phyloP scores from a whole-genome alignment of 2,888 invertebrate genomes.

The Spodoptera picta region DNA sequence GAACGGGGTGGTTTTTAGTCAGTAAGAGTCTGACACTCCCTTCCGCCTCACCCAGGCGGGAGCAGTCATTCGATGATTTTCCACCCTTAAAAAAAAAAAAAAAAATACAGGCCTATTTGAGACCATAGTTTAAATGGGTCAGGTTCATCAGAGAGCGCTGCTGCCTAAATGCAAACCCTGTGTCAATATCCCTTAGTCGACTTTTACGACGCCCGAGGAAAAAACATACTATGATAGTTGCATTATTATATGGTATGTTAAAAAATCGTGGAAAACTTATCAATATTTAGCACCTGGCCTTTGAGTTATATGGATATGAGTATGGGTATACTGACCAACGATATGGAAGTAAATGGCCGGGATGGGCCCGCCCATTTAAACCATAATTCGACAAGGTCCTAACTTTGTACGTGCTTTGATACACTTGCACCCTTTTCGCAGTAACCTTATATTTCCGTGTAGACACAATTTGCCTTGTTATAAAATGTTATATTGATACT shows the following conservation, averaged over 20 bases:
- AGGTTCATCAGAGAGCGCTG: too few relatives aligned
- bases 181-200: too few relatives aligned
- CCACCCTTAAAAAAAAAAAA: too few relatives aligned
- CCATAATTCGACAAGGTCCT: constrained; percentile 43
- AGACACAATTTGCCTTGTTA: constrained; percentile 35
- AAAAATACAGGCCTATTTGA: too few relatives aligned
- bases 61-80: too few relatives aligned
- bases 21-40: too few relatives aligned
- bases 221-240: too few relatives aligned
- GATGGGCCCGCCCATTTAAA: constrained; percentile 46
- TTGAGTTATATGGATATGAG: constrained; percentile 46
- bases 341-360: constrained; percentile 57
- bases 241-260: background rate
- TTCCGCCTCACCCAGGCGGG: too few relatives aligned
- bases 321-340: constrained; percentile 35
- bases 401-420: constrained; percentile 34
- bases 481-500: constrained; percentile 19
- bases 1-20: too few relatives aligned
- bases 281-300: constrained; percentile 56
- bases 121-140: too few relatives aligned
- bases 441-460: constrained; percentile 16
- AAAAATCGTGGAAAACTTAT: constrained; percentile 48
- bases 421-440: constrained; percentile 24
- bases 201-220: too few relatives aligned
- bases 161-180: too few relatives aligned